Evolutionary conservation across 1,140 invertebrate genomes (phyloP).

Genomic region (Papilio aristodemus): DNA sequence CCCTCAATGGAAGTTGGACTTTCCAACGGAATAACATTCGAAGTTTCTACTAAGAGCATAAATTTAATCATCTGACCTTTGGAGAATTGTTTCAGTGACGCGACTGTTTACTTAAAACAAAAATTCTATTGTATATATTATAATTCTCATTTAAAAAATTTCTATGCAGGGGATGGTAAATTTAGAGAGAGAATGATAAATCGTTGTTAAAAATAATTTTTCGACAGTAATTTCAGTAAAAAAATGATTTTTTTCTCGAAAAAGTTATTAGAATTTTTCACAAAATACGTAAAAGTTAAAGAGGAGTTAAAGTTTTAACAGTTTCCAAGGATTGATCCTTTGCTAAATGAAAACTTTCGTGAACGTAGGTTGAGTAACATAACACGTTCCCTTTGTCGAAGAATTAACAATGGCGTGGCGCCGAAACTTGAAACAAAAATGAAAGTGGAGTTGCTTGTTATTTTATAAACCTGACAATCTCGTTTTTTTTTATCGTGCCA

Average conservation of each 20-base stretch:
- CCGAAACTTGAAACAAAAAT: constrained; percentile 70
- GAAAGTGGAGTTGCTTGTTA: constrained; percentile 75
- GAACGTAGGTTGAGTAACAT: constrained; percentile 37
- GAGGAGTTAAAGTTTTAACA: not conserved
- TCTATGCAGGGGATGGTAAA: too few species aligned
- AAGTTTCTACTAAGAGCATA: constrained; percentile 20
- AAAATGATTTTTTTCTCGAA: too few species aligned
- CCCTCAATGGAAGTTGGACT: constrained; percentile 15
- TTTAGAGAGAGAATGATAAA: too few species aligned
- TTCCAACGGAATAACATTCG: constrained; percentile 20
- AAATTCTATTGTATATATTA: too few species aligned
- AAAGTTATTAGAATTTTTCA: too few species aligned
- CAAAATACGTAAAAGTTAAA: too few species aligned
- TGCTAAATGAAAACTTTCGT: constrained; percentile 36
- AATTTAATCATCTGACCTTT: constrained; percentile 7
- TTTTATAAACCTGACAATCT: constrained; percentile 73
- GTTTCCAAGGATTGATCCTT: constrained; percentile 38
- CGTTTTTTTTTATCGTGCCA: constrained; percentile 58
- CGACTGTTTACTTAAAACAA: not conserved
- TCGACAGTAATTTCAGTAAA: too few species aligned
- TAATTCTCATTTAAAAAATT: too few species aligned
- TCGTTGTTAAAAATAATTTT: too few species aligned
- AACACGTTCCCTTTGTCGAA: constrained; percentile 52
- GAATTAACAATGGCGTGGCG: constrained; percentile 57
- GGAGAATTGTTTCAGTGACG: not conserved